Percentiles rank a stretch among this genome's conserved stretches.
Conservation (phyloP, 2,797 vertebrate genomes). For the Anableps anableps region DNA sequence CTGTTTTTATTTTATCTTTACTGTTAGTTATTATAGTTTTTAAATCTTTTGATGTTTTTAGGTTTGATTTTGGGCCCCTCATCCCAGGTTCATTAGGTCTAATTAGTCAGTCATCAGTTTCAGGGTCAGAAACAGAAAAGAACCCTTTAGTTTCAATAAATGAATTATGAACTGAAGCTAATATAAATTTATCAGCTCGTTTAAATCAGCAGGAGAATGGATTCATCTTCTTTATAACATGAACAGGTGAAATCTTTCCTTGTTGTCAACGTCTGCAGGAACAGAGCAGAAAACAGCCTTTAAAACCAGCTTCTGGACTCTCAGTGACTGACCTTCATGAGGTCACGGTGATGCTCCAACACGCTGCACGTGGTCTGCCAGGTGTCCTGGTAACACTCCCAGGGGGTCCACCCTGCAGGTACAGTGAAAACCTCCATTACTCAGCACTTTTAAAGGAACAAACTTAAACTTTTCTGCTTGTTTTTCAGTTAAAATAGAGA, state of each 20-base stretch:
- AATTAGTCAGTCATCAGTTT: neutral
- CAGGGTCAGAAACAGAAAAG: neutral
- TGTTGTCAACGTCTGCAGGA: neutral
- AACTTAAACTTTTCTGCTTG: neutral
- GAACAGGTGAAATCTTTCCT: neutral
- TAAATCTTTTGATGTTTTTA: neutral
- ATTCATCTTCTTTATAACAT: neutral
- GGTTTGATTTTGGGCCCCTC: neutral
- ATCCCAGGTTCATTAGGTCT: neutral
- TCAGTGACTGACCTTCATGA: conserved; percentile 90
- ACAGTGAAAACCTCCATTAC: neutral
- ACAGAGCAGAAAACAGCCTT: neutral
- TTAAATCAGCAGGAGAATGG: neutral
- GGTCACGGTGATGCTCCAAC: conserved; percentile 95
- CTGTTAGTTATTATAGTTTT: neutral
- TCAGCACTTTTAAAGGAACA: neutral
- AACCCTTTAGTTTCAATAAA: neutral
- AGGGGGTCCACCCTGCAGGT: conserved; percentile 92
- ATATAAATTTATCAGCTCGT: neutral
- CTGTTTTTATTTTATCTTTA: neutral
- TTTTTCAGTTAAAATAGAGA: neutral
- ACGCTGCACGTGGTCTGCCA: conserved; percentile 99
- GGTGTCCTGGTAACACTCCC: conserved; percentile 98
- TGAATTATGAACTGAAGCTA: neutral
- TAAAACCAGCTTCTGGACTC: neutral